A percentile compares a stretch with the other conserved stretches of the same genome.
Evolutionary conservation across 2,113 vertebrate genomes (phyloP).

Genomic region (Odobenus rosmarus): DNA sequence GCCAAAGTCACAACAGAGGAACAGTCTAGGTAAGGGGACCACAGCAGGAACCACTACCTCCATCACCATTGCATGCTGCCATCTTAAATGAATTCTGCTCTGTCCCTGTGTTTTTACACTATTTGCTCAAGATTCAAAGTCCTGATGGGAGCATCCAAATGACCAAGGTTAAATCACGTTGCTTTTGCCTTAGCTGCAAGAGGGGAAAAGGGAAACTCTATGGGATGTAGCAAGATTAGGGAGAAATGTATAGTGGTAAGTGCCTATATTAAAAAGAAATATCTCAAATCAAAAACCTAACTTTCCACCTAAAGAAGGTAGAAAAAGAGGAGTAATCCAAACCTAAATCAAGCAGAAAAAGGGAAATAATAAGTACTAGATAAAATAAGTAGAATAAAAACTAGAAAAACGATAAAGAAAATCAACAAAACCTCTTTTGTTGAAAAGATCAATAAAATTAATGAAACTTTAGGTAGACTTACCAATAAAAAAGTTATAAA

Average conservation of each 20-base stretch:
- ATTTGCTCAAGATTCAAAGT: background rate
- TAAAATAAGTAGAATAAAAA: background rate
- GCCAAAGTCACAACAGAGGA: background rate
- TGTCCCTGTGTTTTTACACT: background rate
- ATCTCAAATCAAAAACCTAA: background rate
- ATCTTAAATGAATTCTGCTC: background rate
- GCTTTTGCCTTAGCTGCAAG: background rate
- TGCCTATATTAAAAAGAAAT: background rate
- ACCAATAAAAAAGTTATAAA: background rate
- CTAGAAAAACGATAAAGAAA: background rate
- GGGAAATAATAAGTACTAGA: background rate
- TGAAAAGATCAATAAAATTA: background rate
- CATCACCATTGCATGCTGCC: background rate
- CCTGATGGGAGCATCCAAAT: background rate
- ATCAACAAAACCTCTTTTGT: background rate
- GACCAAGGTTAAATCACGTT: background rate
- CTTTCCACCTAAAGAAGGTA: background rate
- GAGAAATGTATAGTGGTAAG: background rate
- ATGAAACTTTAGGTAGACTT: slow-evolving; percentile 12
- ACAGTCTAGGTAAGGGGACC: background rate
- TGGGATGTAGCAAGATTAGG: background rate
- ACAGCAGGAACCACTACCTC: background rate
- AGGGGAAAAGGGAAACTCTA: background rate
- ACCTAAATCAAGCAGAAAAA: background rate
- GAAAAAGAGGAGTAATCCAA: background rate